These are phyloP conservation scores for Urocyon cinereoargenteus DNA, from an alignment of 2,797 vertebrate species.

Conservation along the genomic window DNA sequence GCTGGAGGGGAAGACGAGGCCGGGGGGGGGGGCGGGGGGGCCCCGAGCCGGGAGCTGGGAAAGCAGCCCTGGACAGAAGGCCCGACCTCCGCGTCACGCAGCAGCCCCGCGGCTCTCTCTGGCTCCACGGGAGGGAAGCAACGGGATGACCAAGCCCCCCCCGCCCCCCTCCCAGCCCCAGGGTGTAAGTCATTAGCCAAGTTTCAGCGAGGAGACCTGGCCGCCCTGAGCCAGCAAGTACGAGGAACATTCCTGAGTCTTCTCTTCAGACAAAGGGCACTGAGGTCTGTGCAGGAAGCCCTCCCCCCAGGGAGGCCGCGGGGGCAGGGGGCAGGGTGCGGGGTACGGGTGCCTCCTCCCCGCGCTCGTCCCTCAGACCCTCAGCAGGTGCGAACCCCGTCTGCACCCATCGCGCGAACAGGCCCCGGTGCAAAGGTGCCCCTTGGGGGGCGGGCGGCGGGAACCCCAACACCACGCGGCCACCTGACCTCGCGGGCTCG, in stretches of 20 bases:
- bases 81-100: no score
- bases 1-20: neutral
- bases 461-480: neutral
- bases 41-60: no score
- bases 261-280: neutral
- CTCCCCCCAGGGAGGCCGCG: no score
- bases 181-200: neutral
- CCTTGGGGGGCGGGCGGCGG: neutral
- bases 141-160: neutral
- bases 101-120: neutral
- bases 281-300: neutral
- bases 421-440: neutral
- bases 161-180: neutral
- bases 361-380: neutral
- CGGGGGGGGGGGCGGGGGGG: no score
- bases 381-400: neutral
- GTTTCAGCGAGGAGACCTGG: neutral
- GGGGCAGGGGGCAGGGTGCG: no score
- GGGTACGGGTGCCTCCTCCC: no score
- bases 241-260: neutral
- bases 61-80: no score
- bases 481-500: neutral
- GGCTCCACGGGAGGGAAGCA: neutral
- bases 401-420: no score
- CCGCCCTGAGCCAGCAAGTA: no score